Conservation (phyloP, 2,797 vertebrate genomes). For the Bradypus variegatus region DNA sequence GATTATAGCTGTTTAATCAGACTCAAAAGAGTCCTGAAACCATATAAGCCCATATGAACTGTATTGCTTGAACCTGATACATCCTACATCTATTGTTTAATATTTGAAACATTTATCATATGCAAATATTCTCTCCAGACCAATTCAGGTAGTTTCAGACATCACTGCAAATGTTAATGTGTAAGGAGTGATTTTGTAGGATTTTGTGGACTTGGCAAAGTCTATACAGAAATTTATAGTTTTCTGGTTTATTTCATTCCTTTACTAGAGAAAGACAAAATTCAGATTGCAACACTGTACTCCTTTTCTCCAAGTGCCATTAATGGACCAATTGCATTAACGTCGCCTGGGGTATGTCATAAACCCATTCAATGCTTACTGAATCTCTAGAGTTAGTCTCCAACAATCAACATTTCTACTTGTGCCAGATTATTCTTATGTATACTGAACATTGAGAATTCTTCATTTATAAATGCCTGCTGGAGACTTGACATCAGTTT, state of each 20-base stretch:
- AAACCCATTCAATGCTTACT: neutral
- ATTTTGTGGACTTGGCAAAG: neutral
- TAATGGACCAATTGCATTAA: neutral
- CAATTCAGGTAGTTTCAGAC: slow-evolving; percentile 13
- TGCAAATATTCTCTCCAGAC: neutral
- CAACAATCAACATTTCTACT: slow-evolving; percentile 2
- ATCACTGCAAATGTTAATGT: slow-evolving; percentile 12
- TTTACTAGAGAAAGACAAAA: slow-evolving; percentile 8
- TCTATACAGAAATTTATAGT: neutral
- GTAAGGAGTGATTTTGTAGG: neutral
- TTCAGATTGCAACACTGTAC: neutral
- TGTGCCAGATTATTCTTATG: neutral
- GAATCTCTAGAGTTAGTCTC: neutral
- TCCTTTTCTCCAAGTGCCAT: slow-evolving; percentile 14
- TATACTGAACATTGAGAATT: neutral
- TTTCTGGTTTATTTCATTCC: slow-evolving; percentile 4
- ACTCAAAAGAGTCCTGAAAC: neutral
- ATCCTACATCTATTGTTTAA: neutral
- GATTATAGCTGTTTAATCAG: neutral
- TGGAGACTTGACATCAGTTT: neutral
- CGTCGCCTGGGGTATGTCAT: neutral
- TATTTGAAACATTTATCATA: neutral
- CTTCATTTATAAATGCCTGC: neutral
- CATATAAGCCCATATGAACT: neutral
- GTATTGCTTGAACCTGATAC: neutral